Conservation (phyloP, 1,140 invertebrate genomes). For the Theocolax elegans region DNA sequence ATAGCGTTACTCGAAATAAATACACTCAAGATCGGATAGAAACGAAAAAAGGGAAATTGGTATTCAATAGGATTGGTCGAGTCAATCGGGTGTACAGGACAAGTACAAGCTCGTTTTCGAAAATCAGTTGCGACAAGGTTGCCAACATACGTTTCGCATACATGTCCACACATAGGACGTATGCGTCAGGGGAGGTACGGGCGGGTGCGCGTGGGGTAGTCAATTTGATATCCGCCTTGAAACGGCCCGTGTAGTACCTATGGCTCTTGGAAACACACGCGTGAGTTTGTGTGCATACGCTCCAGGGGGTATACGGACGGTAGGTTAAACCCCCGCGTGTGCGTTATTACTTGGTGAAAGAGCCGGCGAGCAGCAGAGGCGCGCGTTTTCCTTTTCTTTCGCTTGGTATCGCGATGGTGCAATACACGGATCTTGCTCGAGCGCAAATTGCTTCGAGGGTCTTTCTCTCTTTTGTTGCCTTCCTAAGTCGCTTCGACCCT, state of each 20-base stretch:
- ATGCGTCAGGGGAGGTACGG: background rate
- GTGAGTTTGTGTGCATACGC: background rate
- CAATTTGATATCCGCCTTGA: slow-evolving; percentile 4
- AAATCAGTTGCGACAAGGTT: too few relatives aligned
- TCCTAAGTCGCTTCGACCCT: background rate
- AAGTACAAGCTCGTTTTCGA: too few relatives aligned
- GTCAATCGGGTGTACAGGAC: too few relatives aligned
- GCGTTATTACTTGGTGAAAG: slow-evolving; percentile 15
- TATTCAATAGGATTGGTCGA: too few relatives aligned
- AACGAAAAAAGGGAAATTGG: too few relatives aligned
- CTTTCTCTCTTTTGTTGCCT: background rate
- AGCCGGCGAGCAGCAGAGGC: background rate
- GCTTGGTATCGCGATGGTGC: too few relatives aligned
- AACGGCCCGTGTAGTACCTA: slow-evolving; percentile 3
- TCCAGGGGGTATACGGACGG: too few relatives aligned
- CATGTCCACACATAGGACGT: background rate
- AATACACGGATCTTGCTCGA: background rate
- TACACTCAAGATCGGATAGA: too few relatives aligned
- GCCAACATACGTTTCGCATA: background rate
- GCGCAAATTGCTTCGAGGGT: slow-evolving; percentile 12
- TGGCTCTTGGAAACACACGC: background rate
- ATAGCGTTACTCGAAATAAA: too few relatives aligned
- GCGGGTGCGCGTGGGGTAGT: background rate
- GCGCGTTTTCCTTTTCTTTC: background rate
- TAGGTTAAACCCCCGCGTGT: background rate